Percentiles rank a stretch among this genome's conserved stretches.
Evolutionary conservation across 2,888 invertebrate species (phyloP).

Genomic region (Drosophila paracracens): DNA sequence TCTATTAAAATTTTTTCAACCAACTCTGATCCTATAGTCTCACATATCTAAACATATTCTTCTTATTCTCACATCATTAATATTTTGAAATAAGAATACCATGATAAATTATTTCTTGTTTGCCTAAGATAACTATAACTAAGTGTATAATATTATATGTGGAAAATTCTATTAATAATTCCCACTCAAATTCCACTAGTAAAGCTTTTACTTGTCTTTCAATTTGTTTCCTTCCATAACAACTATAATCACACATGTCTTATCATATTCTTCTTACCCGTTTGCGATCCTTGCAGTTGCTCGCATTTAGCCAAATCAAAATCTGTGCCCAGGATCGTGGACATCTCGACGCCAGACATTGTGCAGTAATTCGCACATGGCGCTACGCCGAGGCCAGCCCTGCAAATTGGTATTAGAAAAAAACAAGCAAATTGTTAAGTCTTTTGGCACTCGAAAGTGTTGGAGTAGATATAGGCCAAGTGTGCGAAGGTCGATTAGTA

Average conservation of each 20-base stretch:
- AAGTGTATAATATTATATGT: background rate
- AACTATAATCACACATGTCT: background rate
- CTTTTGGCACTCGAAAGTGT: slow-evolving; percentile 23
- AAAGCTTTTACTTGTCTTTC: background rate
- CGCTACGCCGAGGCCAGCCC: slow-evolving; percentile 83
- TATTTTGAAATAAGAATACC: background rate
- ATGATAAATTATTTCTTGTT: background rate
- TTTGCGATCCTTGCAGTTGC: slow-evolving; percentile 87
- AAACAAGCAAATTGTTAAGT: background rate
- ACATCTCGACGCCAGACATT: slow-evolving; percentile 47
- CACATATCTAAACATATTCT: background rate
- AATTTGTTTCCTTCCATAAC: no score
- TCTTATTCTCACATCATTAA: background rate
- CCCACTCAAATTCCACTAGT: background rate
- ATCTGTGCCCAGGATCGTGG: slow-evolving; percentile 52
- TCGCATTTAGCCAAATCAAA: slow-evolving; percentile 86
- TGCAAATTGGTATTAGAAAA: slow-evolving; percentile 50
- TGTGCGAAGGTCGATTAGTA: slow-evolving; percentile 11
- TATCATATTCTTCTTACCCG: slow-evolving; percentile 85
- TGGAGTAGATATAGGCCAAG: slow-evolving; percentile 18
- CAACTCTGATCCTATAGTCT: background rate
- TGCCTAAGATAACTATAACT: background rate
- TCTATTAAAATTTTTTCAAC: background rate
- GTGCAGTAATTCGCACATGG: slow-evolving; percentile 77
- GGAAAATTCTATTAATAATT: background rate